Conservation (phyloP, 2,888 invertebrate genomes). For the Apoda limacodes region DNA sequence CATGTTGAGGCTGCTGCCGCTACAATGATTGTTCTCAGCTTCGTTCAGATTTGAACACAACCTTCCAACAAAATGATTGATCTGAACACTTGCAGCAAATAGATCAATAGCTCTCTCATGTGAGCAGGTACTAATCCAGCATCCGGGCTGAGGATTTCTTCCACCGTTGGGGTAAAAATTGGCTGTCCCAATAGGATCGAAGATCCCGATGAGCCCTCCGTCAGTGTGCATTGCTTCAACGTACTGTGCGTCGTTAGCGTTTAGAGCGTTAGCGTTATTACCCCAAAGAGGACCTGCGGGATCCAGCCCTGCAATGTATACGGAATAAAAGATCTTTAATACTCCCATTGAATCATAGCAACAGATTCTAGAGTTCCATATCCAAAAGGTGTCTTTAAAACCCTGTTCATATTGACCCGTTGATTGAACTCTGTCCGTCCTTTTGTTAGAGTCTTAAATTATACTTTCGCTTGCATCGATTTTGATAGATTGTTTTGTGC, state of each 20-base stretch:
- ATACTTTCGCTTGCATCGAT: too few species aligned
- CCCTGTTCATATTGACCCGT: too few species aligned
- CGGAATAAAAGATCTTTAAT: too few species aligned
- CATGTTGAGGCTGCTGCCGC: constrained; percentile 30
- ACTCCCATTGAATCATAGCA: too few species aligned
- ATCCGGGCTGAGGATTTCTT: constrained; percentile 42
- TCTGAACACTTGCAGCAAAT: constrained; percentile 33
- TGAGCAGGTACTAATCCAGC: constrained; percentile 34
- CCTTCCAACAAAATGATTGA: constrained; percentile 33
- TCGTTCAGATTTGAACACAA: constrained; percentile 27
- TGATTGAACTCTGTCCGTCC: too few species aligned
- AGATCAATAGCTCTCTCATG: constrained; percentile 35
- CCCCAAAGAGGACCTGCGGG: constrained; percentile 44
- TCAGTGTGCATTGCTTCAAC: constrained; percentile 49
- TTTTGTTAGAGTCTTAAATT: too few species aligned
- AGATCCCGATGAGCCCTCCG: constrained; percentile 34
- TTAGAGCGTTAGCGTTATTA: constrained; percentile 27
- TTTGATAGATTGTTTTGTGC: too few species aligned
- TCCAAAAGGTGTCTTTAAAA: too few species aligned
- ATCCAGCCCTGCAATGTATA: constrained; percentile 43
- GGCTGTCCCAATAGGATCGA: constrained; percentile 26
- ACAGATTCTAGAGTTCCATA: too few species aligned
- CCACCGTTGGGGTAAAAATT: constrained; percentile 51
- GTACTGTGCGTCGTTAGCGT: constrained; percentile 27
- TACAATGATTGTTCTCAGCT: constrained; percentile 26